phyloP scores from a whole-genome alignment of 2,888 invertebrate species.

The Copidosoma aretas region DNA sequence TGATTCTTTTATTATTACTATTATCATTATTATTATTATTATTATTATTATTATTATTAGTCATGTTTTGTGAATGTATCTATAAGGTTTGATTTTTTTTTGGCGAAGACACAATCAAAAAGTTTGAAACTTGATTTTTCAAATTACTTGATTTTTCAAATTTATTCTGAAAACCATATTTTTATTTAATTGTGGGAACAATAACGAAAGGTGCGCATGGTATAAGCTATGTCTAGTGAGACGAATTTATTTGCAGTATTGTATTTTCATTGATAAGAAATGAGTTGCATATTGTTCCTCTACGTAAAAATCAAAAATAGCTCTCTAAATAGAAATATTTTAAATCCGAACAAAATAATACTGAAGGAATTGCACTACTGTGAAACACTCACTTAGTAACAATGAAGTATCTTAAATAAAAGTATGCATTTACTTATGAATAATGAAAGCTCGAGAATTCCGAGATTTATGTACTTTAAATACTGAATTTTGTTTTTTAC shows the following conservation, averaged over 20 bases:
- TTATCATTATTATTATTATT: too few species aligned
- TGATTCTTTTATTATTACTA: constrained; percentile 4
- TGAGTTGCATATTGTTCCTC: constrained; percentile 34
- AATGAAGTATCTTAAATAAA: background rate
- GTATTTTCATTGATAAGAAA: constrained; percentile 27
- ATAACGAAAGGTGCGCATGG: constrained; percentile 24
- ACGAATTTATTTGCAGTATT: constrained; percentile 37
- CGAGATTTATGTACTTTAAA: constrained; percentile 21
- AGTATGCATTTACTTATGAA: too few species aligned
- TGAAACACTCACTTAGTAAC: background rate
- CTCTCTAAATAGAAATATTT: constrained; percentile 36
- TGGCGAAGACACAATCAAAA: background rate
- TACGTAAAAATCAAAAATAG: constrained; percentile 28
- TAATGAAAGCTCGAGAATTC: background rate
- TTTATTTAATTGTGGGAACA: constrained; percentile 34
- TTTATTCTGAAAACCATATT: background rate
- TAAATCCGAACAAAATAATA: constrained; percentile 26
- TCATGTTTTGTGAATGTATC: constrained; percentile 20
- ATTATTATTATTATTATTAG: too few species aligned
- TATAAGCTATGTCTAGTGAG: constrained; percentile 12
- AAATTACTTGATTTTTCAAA: background rate
- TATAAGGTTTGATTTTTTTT: background rate
- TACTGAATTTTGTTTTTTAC: constrained; percentile 3
- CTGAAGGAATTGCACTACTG: constrained; percentile 26
- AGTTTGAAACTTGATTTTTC: background rate